Evolutionary conservation across 2,797 vertebrate genomes (phyloP).

Genomic region (Ciconia nigra): DNA sequence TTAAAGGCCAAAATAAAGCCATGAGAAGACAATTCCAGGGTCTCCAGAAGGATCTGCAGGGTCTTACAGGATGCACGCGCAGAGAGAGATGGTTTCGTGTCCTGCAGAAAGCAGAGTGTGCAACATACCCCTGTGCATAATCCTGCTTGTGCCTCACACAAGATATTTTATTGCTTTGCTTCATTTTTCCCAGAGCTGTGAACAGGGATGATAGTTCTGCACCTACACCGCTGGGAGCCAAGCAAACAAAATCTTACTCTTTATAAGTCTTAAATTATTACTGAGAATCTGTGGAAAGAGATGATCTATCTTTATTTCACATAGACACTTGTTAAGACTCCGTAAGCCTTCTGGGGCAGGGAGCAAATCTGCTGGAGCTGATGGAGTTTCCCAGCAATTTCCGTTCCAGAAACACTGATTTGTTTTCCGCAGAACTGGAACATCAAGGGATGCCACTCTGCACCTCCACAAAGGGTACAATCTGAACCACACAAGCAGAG

Average conservation of each 20-base stretch:
- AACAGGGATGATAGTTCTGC: neutral
- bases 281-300: slow-evolving; percentile 18
- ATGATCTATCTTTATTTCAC: slow-evolving; percentile 37
- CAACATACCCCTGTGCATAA: rapidly evolving
- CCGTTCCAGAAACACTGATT: neutral
- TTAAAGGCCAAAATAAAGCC: neutral
- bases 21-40: neutral
- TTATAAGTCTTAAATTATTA: slow-evolving; percentile 48
- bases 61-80: neutral
- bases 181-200: neutral
- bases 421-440: neutral
- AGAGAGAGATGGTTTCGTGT: neutral
- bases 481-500: neutral
- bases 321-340: neutral
- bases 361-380: slow-evolving; percentile 15
- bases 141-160: neutral
- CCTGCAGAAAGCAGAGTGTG: neutral
- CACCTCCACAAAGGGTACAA: neutral
- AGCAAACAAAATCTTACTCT: slow-evolving; percentile 45
- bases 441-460: neutral
- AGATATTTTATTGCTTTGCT: neutral
- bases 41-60: neutral
- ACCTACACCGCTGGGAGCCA: neutral
- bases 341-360: neutral
- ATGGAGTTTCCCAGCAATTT: slow-evolving; percentile 15